These are phyloP conservation scores for Sciurus carolinensis DNA, from an alignment of 2,797 vertebrate species.

Conservation along the genomic window DNA sequence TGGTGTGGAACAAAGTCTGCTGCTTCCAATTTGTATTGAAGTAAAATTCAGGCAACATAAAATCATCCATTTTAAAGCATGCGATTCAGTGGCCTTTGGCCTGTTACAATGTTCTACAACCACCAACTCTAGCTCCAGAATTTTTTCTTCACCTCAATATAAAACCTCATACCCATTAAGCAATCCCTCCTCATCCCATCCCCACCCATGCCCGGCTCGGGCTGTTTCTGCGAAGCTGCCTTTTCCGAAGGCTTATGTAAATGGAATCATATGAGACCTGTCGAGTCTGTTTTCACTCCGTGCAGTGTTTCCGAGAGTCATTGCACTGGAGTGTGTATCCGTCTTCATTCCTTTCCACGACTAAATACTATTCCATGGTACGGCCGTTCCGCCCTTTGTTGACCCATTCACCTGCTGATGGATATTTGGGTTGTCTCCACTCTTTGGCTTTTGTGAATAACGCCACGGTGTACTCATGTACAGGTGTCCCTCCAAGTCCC, in stretches of 20 bases:
- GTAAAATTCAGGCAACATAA: not conserved
- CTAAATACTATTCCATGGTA: not conserved
- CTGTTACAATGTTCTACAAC: not conserved
- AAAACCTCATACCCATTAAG: not conserved
- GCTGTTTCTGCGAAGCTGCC: not conserved
- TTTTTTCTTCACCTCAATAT: not conserved
- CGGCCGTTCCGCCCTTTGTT: too few species aligned
- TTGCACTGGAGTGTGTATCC: not conserved
- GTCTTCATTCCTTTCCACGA: not conserved
- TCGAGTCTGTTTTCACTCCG: not conserved
- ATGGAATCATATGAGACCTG: not conserved
- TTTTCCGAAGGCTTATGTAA: not conserved
- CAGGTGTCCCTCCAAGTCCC: not conserved
- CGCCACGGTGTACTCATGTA: not conserved
- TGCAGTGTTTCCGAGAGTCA: not conserved
- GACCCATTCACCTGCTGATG: not conserved
- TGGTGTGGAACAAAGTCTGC: not conserved
- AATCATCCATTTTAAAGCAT: not conserved
- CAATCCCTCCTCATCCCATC: too few species aligned
- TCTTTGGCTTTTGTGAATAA: not conserved
- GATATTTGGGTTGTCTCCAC: not conserved
- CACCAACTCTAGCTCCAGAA: not conserved
- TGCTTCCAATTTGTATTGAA: not conserved
- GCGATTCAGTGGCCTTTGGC: not conserved
- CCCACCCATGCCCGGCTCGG: not conserved